Evolutionary conservation across 2,888 invertebrate species (phyloP).

Genomic region (Ephialtes manifestator): DNA sequence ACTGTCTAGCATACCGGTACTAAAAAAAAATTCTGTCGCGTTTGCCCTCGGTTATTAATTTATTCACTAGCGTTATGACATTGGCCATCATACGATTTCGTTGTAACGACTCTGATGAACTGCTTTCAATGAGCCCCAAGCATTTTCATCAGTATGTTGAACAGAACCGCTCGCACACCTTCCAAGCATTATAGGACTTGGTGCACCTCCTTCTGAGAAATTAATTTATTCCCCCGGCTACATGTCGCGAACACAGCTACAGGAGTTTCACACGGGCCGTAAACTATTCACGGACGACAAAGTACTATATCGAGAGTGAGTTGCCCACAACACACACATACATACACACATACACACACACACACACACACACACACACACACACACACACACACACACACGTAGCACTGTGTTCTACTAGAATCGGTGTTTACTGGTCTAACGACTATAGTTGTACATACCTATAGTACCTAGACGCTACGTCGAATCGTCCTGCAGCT

Average conservation of each 20-base stretch:
- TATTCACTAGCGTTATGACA: background rate
- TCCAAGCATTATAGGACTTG: background rate
- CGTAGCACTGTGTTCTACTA: constrained; percentile 20
- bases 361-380: background rate
- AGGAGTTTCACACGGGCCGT: constrained; percentile 13
- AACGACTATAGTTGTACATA: constrained; percentile 40
- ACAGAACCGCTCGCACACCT: constrained; percentile 5
- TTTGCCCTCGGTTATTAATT: background rate
- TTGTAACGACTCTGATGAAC: background rate
- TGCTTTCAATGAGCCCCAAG: background rate
- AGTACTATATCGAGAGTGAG: constrained; percentile 43
- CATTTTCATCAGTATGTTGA: constrained; percentile 17
- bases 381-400: background rate
- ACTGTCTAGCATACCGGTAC: too few species aligned
- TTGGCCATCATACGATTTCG: background rate
- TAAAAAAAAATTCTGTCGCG: background rate
- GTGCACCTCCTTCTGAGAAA: background rate
- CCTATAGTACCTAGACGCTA: background rate
- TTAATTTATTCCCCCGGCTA: constrained; percentile 25
- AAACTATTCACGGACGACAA: constrained; percentile 33
- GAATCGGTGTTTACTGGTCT: constrained; percentile 48
- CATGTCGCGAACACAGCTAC: constrained; percentile 14
- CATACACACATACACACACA: background rate
- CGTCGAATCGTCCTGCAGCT: constrained; percentile 7
- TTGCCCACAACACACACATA: background rate